phyloP scores from a whole-genome alignment of 1,140 invertebrate genomes.

The Ceratina calcarata region DNA sequence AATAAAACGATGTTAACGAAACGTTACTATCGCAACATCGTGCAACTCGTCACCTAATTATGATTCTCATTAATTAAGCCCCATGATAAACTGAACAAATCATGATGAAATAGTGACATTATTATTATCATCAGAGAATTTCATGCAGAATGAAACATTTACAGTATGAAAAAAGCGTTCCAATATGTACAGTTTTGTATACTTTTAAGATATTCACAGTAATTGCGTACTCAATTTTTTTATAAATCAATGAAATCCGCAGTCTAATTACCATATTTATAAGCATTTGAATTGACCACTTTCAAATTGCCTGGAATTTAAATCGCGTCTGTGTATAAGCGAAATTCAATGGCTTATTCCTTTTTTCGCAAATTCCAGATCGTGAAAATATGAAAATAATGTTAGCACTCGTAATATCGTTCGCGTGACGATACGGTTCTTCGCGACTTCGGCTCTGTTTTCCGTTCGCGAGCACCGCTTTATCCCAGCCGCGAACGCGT shows the following conservation, averaged over 20 bases:
- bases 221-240: too few relatives aligned
- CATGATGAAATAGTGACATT: too few relatives aligned
- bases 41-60: background rate
- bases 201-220: too few relatives aligned
- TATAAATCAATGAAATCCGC: too few relatives aligned
- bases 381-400: slow-evolving; percentile 50
- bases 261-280: too few relatives aligned
- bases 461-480: background rate
- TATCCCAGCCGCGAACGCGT: slow-evolving; percentile 44
- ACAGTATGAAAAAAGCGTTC: too few relatives aligned
- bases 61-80: too few relatives aligned
- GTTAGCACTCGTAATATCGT: slow-evolving; percentile 20
- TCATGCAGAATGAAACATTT: too few relatives aligned
- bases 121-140: too few relatives aligned
- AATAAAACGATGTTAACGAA: slow-evolving; percentile 19
- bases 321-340: background rate
- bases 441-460: slow-evolving; percentile 47
- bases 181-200: too few relatives aligned
- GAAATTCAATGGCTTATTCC: background rate
- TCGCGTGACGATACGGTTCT: slow-evolving; percentile 53
- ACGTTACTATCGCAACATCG: background rate
- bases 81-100: too few relatives aligned
- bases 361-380: slow-evolving; percentile 45
- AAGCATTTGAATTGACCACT: too few relatives aligned
- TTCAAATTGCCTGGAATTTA: background rate